A percentile compares a stretch with the other conserved stretches of the same genome.
phyloP scores from a whole-genome alignment of 2,888 invertebrate species.

The Aspidiotus rigidus region DNA sequence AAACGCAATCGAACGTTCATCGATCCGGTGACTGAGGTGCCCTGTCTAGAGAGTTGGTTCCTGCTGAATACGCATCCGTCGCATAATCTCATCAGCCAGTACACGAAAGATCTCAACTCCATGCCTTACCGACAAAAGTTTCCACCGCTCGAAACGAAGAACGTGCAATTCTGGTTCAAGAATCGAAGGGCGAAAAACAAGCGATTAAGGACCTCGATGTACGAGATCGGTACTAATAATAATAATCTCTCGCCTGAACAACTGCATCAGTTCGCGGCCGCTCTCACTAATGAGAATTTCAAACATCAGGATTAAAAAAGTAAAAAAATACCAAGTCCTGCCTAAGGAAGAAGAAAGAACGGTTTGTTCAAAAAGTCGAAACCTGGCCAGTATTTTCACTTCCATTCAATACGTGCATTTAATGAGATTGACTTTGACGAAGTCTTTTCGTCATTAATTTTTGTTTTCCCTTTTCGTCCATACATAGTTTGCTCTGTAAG shows the following conservation, averaged over 20 bases:
- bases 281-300: slow-evolving; percentile 37
- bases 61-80: slow-evolving; percentile 96
- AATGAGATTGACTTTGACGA: no score
- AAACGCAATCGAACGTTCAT: slow-evolving; percentile 97
- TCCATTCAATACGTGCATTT: no score
- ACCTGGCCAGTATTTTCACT: no score
- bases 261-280: slow-evolving; percentile 37
- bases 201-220: slow-evolving; percentile 81
- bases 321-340: no score
- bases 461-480: slow-evolving; percentile 1
- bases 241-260: slow-evolving; percentile 34
- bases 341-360: no score
- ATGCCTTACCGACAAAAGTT: slow-evolving; percentile 98
- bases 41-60: slow-evolving; percentile 90
- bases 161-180: slow-evolving; percentile 99
- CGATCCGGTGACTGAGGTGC: slow-evolving; percentile 96
- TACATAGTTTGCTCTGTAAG: no score
- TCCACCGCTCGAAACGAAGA: slow-evolving; percentile 95
- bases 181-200: slow-evolving; percentile 98
- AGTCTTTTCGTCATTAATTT: slow-evolving; percentile 15
- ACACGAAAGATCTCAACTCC: slow-evolving; percentile 91
- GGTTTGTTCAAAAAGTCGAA: no score
- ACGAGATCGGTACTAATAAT: slow-evolving; percentile 48
- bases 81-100: slow-evolving; percentile 93
- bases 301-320: slow-evolving; percentile 22